phyloP scores from a whole-genome alignment of 2,797 vertebrate species.

The Euphonia xanthogaster region DNA sequence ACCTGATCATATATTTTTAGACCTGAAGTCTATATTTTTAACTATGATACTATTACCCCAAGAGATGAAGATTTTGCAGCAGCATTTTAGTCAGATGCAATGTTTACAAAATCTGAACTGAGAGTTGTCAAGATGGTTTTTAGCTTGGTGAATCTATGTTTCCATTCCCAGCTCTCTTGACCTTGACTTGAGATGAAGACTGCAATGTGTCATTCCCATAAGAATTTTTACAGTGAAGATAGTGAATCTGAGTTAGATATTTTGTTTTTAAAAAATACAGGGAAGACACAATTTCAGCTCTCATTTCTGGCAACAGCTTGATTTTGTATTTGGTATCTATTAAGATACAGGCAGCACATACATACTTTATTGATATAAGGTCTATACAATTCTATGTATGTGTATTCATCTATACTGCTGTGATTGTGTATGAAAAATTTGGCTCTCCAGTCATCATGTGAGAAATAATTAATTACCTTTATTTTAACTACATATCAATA shows the following conservation, averaged over 20 bases:
- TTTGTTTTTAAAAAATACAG: background rate
- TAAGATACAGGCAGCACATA: background rate
- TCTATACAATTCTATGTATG: background rate
- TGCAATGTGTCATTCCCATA: background rate
- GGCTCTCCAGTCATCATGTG: background rate
- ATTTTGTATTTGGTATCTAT: background rate
- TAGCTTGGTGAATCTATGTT: background rate
- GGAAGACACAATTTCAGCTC: background rate
- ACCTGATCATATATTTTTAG: background rate
- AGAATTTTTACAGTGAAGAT: background rate
- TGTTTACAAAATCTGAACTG: background rate
- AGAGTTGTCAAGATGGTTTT: background rate
- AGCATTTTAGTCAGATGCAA: background rate
- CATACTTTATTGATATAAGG: background rate
- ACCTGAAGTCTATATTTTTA: background rate
- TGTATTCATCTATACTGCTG: background rate
- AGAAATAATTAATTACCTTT: background rate
- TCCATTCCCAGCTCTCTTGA: background rate
- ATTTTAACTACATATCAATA: background rate
- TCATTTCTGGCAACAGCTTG: background rate
- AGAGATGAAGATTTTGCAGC: background rate
- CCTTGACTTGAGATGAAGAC: background rate
- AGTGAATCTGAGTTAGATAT: background rate
- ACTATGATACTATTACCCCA: background rate
- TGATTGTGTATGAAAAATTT: background rate